Evolutionary conservation across 2,888 invertebrate species (phyloP), one percentile per base, ranked within the genome.

Genomic region (Tipula confusa): DNA sequence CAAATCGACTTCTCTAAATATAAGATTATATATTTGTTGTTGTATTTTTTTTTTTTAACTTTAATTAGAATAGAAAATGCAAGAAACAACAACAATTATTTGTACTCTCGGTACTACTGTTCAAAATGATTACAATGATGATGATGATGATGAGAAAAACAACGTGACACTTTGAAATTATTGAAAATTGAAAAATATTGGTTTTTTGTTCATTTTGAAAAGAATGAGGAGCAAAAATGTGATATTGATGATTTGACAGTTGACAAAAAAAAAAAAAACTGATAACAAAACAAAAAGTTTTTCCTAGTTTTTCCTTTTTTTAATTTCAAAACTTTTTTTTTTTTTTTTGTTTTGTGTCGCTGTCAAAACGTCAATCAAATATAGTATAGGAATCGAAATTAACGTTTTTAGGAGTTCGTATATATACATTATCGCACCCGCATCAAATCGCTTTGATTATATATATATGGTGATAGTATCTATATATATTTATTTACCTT

Each of bases 161-260:
- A 64, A 64, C 64, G 64, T 64, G 64, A 64, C 64, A 64, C 64
- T 64, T 64, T 64, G 64, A 64, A 64, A 64, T 64, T 64, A 64
- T 64, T 64, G 64, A 64, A 64, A 64, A 64, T 64, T 64, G 64
- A 24, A 64, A 64, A 64, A 64, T 64, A 24, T 64, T 64, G 18
- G 64, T 64, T 64, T 64, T 64, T 15, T 43, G 15, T 43, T 6
- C 36, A 36, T 36, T 15, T 43, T 0, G n/a, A 43, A 24, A 13
- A 24, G 64, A 24, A 24, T 64, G 64, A 64, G 64, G 64, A 64
- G 24, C 18, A 24, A 24, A 64, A 64, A 24, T 64, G 24, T 64
- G 64, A 64, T 64, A 64, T 64, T 64, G 64, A 64, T 64, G 64
- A 64, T 64, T 64, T 64, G 64, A 64, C 64, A 64, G 64, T 64